Conservation (phyloP, 92 coral and sea anemone genomes). For the Virgularia gustaviana region DNA sequence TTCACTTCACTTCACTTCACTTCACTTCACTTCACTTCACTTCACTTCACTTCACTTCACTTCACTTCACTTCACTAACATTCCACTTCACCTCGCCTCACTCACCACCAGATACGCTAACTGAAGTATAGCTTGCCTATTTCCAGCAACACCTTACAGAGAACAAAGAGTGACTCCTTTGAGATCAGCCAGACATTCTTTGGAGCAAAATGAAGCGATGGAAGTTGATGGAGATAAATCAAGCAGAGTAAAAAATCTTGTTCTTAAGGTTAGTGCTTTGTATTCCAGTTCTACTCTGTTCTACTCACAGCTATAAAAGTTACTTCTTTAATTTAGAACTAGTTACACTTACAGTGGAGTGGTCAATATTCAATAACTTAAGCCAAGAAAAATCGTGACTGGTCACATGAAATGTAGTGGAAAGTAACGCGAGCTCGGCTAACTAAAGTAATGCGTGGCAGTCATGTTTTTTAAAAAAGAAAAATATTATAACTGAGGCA, state of each 20-base stretch:
- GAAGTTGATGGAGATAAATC: not conserved
- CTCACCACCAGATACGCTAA: not conserved
- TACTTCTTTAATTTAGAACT: too few species aligned
- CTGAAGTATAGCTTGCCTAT: not conserved
- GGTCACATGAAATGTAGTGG: too few species aligned
- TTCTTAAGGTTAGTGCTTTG: slow-evolving; percentile 18
- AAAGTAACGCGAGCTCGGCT: not conserved
- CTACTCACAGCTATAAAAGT: too few species aligned
- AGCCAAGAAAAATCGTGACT: too few species aligned
- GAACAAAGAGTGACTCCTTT: slow-evolving; percentile 12
- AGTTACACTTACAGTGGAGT: too few species aligned
- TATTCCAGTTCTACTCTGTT: not conserved
- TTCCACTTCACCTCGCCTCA: slow-evolving; percentile 19
- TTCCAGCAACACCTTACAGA: slow-evolving; percentile 20
- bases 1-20: slow-evolving; percentile 18
- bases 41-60: slow-evolving; percentile 16
- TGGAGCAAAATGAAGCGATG: not conserved
- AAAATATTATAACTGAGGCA: not conserved
- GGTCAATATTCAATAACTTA: too few species aligned
- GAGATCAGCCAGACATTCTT: not conserved
- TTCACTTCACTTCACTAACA: slow-evolving; percentile 25
- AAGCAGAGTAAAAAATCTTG: slow-evolving; percentile 5
- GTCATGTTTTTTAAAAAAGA: not conserved
- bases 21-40: slow-evolving; percentile 32
- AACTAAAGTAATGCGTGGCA: not conserved